Conservation (phyloP, 1,140 invertebrate genomes). For the Ceratoteleas bidentatus region DNA sequence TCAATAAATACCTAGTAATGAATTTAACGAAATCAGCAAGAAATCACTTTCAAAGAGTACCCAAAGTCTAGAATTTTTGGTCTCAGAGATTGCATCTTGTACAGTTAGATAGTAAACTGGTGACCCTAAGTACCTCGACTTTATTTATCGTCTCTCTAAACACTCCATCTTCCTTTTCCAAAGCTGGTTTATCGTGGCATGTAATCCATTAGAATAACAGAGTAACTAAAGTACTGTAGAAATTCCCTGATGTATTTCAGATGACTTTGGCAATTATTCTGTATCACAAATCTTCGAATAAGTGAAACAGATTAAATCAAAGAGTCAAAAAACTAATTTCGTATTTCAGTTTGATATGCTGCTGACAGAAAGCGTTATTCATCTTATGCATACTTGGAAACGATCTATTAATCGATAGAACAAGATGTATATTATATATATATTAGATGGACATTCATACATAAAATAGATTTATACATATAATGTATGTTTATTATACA, state of each 20-base stretch:
- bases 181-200: constrained; percentile 64
- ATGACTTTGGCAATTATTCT: constrained; percentile 65
- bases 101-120: constrained; percentile 58
- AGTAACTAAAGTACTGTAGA: constrained; percentile 58
- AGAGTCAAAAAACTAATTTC: constrained; percentile 21
- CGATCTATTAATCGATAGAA: no score
- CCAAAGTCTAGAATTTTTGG: constrained; percentile 47
- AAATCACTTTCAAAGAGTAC: constrained; percentile 70
- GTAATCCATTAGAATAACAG: constrained; percentile 69
- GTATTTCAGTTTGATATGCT: constrained; percentile 8
- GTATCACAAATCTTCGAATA: constrained; percentile 48
- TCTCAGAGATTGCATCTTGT: constrained; percentile 66
- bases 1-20: constrained; percentile 48
- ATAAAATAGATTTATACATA: no score
- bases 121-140: constrained; percentile 63
- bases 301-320: constrained; percentile 50
- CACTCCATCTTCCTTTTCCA: constrained; percentile 67
- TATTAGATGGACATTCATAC: no score
- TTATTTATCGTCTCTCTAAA: constrained; percentile 66
- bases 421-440: no score
- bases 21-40: constrained; percentile 68
- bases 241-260: constrained; percentile 62
- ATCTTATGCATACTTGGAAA: neutral
- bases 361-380: neutral
- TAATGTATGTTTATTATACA: no score